Evolutionary conservation across 2,113 vertebrate genomes (phyloP).

Genomic region (Lycocorax pyrrhopterus): DNA sequence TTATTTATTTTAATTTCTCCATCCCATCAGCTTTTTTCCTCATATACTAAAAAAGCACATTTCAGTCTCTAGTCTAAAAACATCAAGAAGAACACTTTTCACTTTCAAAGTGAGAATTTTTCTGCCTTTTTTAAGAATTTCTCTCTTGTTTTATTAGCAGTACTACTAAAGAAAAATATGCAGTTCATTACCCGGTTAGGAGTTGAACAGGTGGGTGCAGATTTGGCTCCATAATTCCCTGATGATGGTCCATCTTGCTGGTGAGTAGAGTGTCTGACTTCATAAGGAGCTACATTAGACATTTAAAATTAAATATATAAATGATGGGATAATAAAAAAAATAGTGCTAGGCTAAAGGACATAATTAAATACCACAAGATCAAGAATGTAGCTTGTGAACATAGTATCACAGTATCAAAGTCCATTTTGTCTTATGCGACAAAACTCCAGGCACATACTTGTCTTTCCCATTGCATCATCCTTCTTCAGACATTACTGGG

Average conservation of each 20-base stretch:
- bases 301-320: not conserved
- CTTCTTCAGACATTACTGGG: not conserved
- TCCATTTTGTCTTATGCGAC: not conserved
- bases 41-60: not conserved
- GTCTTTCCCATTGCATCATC: not conserved
- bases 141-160: not conserved
- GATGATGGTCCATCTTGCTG: slow-evolving; percentile 79
- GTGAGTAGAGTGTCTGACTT: slow-evolving; percentile 70
- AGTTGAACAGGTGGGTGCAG: slow-evolving; percentile 66
- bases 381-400: not conserved
- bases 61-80: not conserved
- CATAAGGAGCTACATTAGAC: slow-evolving; percentile 75
- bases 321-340: not conserved
- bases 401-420: not conserved
- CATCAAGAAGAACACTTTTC: not conserved
- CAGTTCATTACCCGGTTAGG: slow-evolving; percentile 75
- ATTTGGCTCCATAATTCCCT: slow-evolving; percentile 76
- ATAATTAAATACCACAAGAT: not conserved
- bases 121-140: not conserved
- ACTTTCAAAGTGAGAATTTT: not conserved
- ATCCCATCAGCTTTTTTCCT: not conserved
- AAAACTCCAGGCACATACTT: not conserved
- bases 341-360: not conserved
- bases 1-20: not conserved
- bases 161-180: not conserved